phyloP scores from a whole-genome alignment of 2,888 invertebrate species.

The Ptilodon capucinus region DNA sequence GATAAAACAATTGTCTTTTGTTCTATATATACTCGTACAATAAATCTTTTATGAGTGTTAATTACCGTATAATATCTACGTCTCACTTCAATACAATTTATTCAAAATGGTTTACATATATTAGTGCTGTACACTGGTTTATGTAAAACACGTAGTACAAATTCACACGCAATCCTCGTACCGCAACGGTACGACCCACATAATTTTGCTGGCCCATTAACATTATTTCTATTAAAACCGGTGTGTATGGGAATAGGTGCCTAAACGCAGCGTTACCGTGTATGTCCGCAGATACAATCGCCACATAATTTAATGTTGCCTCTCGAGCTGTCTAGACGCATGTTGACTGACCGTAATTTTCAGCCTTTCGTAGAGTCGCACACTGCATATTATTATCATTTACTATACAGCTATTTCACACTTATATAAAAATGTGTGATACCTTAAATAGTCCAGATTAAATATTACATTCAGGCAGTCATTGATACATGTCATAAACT shows the following conservation, averaged over 20 bases:
- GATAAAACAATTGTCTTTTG: background rate
- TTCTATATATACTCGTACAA: slow-evolving; percentile 1
- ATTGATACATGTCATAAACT: too few species aligned
- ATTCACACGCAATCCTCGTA: slow-evolving; percentile 45
- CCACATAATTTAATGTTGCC: slow-evolving; percentile 6
- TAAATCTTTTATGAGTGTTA: slow-evolving; percentile 3
- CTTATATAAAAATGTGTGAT: background rate
- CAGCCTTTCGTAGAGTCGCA: background rate
- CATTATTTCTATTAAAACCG: slow-evolving; percentile 51
- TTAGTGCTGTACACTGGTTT: slow-evolving; percentile 21
- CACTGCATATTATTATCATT: background rate
- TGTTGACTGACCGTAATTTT: background rate
- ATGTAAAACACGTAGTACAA: slow-evolving; percentile 39
- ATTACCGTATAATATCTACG: slow-evolving; percentile 12
- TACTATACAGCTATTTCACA: background rate
- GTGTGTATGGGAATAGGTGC: slow-evolving; percentile 35
- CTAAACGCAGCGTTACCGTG: slow-evolving; percentile 14
- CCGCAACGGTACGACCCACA: slow-evolving; percentile 47
- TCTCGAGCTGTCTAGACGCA: background rate
- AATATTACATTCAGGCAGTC: too few species aligned
- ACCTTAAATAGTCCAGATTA: too few species aligned
- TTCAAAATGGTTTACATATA: slow-evolving; percentile 16
- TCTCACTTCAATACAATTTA: slow-evolving; percentile 14
- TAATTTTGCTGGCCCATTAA: slow-evolving; percentile 50
- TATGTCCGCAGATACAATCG: slow-evolving; percentile 15